These are phyloP conservation scores for Gadopsis bispinosus DNA, from an alignment of 2,797 vertebrate species.

Conservation along the genomic window DNA sequence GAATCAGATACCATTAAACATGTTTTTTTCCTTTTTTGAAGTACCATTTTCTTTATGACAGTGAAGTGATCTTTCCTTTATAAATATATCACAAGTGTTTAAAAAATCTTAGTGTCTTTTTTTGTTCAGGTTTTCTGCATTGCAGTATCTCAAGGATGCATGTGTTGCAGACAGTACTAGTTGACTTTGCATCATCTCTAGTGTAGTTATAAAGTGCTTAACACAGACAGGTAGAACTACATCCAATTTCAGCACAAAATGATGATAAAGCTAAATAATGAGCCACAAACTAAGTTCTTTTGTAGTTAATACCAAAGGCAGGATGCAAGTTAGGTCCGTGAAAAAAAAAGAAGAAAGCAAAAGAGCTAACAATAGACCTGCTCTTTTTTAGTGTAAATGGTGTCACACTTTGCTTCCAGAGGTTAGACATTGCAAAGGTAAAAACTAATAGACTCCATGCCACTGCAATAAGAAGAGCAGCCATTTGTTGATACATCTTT, in stretches of 20 bases:
- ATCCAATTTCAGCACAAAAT: neutral
- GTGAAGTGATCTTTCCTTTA: neutral
- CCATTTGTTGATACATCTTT: conserved; percentile 10
- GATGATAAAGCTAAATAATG: neutral
- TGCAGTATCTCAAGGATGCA: neutral
- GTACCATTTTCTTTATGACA: too few species aligned
- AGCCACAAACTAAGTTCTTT: neutral
- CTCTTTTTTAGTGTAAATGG: neutral
- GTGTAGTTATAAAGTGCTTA: neutral
- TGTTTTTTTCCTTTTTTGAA: neutral
- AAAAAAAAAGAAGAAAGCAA: neutral
- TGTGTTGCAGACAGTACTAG: neutral
- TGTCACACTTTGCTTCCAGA: conserved; percentile 8
- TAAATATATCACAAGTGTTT: neutral
- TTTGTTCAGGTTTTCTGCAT: neutral
- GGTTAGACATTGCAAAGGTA: conserved; percentile 6
- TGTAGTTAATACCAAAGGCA: neutral
- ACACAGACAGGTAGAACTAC: neutral
- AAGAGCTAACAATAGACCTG: neutral
- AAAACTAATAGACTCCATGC: conserved; percentile 4
- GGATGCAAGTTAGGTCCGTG: neutral
- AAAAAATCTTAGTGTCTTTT: neutral
- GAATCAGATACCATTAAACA: neutral
- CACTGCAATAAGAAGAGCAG: conserved; percentile 6
- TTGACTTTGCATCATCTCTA: neutral